A percentile compares a stretch with the other conserved stretches of the same genome.
These are phyloP conservation scores for Ctenosaura bakeri DNA, from an alignment of 2,797 vertebrate genomes.

Conservation along the genomic window DNA sequence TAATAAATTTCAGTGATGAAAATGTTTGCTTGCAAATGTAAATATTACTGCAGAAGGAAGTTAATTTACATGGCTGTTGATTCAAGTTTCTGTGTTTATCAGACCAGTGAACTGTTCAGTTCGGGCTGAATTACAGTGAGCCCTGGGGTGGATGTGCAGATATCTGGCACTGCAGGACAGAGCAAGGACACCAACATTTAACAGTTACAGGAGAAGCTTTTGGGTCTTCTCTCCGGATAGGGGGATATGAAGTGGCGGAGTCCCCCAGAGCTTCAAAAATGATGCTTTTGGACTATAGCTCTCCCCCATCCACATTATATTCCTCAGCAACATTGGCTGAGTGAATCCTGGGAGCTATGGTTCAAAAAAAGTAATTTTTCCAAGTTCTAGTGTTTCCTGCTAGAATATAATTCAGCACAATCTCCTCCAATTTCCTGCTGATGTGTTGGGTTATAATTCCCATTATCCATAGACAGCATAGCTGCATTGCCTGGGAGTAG, in stretches of 20 bases:
- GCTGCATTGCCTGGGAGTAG: not conserved
- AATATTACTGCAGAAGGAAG: conserved; percentile 27
- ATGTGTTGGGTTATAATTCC: not conserved
- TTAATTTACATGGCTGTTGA: conserved; percentile 40
- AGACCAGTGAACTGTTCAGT: conserved; percentile 18
- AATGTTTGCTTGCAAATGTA: conserved; percentile 39
- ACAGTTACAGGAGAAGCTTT: not conserved
- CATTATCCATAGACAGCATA: not conserved
- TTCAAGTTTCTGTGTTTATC: conserved; percentile 32
- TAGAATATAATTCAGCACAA: not conserved
- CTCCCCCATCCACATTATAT: too few species aligned
- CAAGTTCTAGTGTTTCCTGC: not conserved
- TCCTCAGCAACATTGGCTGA: too few species aligned
- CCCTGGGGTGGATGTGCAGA: not conserved
- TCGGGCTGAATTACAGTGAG: conserved; percentile 1
- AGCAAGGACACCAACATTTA: too few species aligned
- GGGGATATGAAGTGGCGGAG: too few species aligned
- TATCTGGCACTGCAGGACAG: not conserved
- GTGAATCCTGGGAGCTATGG: too few species aligned
- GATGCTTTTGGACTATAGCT: too few species aligned
- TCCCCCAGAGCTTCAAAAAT: too few species aligned
- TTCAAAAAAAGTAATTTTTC: too few species aligned
- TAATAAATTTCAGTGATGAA: conserved; percentile 26
- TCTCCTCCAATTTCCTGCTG: not conserved
- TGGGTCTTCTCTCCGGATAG: not conserved